Percentiles rank a stretch among this genome's conserved stretches.
phyloP scores from a whole-genome alignment of 2,113 vertebrate species.

The Morone chrysops region DNA sequence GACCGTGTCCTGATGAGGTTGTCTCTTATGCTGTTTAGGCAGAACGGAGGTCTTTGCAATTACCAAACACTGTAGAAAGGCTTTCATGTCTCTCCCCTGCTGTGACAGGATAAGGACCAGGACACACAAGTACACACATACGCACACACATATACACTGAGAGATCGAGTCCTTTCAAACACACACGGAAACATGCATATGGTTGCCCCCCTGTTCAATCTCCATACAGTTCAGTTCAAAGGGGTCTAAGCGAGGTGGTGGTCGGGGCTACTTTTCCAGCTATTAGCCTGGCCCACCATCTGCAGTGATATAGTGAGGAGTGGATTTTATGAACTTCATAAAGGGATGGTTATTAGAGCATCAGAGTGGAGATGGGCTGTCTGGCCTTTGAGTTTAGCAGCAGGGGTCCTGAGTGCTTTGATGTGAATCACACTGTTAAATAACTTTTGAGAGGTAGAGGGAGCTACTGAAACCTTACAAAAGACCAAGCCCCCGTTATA shows the following conservation, averaged over 20 bases:
- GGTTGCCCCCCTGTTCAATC: slow-evolving; percentile 50
- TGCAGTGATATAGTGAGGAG: slow-evolving; percentile 65
- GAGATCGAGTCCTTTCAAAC: slow-evolving; percentile 42
- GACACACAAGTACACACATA: slow-evolving; percentile 23
- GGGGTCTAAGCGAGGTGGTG: slow-evolving; percentile 58
- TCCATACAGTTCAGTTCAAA: slow-evolving; percentile 70
- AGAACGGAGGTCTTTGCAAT: slow-evolving; percentile 57
- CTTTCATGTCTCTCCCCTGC: slow-evolving; percentile 69
- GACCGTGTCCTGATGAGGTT: slow-evolving; percentile 44
- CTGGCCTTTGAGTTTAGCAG: slow-evolving; percentile 73
- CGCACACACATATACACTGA: background rate
- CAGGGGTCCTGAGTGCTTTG: slow-evolving; percentile 71
- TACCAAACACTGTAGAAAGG: slow-evolving; percentile 51
- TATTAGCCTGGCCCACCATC: slow-evolving; percentile 67
- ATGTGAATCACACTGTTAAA: slow-evolving; percentile 75
- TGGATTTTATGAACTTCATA: slow-evolving; percentile 74
- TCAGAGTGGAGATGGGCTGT: slow-evolving; percentile 66
- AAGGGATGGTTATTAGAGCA: slow-evolving; percentile 68
- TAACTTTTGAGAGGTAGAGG: slow-evolving; percentile 64
- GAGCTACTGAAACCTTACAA: slow-evolving; percentile 52
- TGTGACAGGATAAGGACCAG: slow-evolving; percentile 61
- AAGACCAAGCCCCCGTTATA: slow-evolving; percentile 40
- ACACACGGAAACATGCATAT: slow-evolving; percentile 58
- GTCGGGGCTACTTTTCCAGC: slow-evolving; percentile 67
- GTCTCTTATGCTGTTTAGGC: slow-evolving; percentile 54